Base-by-base conservation (phyloP, 1,140 invertebrate genomes). In the Lucilia cuprina region DNA sequence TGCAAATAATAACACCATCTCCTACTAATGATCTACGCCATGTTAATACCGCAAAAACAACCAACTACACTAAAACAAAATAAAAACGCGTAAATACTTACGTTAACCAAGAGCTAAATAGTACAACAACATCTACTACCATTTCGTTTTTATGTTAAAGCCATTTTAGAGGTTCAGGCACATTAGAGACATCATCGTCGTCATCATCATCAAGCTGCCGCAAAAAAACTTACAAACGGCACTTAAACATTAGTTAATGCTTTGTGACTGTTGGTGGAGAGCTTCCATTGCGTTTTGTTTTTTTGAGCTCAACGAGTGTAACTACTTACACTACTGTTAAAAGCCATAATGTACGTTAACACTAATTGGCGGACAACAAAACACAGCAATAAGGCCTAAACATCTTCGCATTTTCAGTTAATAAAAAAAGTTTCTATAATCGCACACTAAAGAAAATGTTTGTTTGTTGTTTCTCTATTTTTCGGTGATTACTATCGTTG, bases 1-100 rank as follows among this genome's bases (percentile, higher is more conserved):
- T 85, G 84, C 84, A 85, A 85, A 85, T 85, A 85, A 85, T 85
- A 85, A 85, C 84, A 85, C 84, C 84, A 85, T 85, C 84, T 83
- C 78, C 49, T 80, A 74, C 82, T 85, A 85, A 85, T 85, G 84
- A 85, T 85, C 84, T 85, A 55, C 84, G 82, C 84, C 84, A 82
- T 84, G 84, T 82, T 82, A 80, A 80, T 80, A 70, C n/a, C 14
- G 55, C 14, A 60, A n/a, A 60, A 60, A 41, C 41, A 41, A 41
- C 41, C 41, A 41, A 60, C 25, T 30, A 17, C 55, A 17, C 13
- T 7, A 60, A 12, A 70, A 25, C 65, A 70, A 70, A 55, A 49
- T 25, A 49, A 80, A 80, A 80, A 80, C 77, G 77, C 77, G 77
- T 80, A 80, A 80, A 80, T 80, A 50, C 77, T 80, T 49, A 49